Evolutionary conservation across 2,888 invertebrate genomes (phyloP).

Genomic region (Epirrhoe tristata): DNA sequence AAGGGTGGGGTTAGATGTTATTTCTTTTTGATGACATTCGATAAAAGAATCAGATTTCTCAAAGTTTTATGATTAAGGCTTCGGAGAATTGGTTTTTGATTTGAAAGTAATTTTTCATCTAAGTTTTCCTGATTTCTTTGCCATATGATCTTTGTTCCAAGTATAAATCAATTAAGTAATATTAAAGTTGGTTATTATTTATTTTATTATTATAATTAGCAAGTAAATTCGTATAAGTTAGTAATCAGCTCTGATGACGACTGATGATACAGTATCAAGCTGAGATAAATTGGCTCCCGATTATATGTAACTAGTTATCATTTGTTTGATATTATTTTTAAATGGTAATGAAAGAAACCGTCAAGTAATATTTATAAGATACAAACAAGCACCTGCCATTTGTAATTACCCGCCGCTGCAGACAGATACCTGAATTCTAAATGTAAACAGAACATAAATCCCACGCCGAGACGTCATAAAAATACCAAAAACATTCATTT

Average conservation of each 20-base stretch:
- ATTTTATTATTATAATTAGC: too few species aligned
- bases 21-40: constrained; percentile 82
- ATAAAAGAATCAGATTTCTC: constrained; percentile 72
- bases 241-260: too few species aligned
- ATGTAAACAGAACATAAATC: constrained; percentile 46
- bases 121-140: constrained; percentile 49
- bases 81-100: constrained; percentile 64
- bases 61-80: constrained; percentile 51
- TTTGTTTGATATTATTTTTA: constrained; percentile 24
- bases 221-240: too few species aligned
- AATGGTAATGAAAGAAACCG: constrained; percentile 36
- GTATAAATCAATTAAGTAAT: constrained; percentile 45
- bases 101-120: constrained; percentile 54
- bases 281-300: constrained; percentile 39
- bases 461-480: constrained; percentile 44
- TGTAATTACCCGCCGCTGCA: constrained; percentile 27
- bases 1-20: constrained; percentile 72
- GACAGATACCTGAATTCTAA: constrained; percentile 41
- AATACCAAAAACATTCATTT: constrained; percentile 53
- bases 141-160: constrained; percentile 42
- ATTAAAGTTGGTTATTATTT: background rate
- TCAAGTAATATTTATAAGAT: constrained; percentile 32
- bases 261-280: too few species aligned
- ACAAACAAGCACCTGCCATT: constrained; percentile 40
- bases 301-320: constrained; percentile 30